Evolutionary conservation across 2,888 invertebrate genomes (phyloP).

Genomic region (Nemotelus nigrinus): DNA sequence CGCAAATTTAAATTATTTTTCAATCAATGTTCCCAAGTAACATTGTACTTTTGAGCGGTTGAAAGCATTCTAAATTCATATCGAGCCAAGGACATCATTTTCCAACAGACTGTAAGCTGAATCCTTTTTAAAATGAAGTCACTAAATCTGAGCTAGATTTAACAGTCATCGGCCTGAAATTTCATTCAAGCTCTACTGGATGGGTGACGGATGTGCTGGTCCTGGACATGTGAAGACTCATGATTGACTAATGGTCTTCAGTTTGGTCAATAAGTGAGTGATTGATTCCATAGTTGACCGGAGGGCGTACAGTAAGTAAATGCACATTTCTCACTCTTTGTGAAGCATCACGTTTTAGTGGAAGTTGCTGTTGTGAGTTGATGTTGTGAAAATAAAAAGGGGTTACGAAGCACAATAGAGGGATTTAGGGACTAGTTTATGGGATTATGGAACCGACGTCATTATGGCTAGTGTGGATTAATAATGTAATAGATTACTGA

Average conservation of each 20-base stretch:
- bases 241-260: slow-evolving; percentile 32
- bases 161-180: background rate
- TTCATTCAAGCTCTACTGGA: background rate
- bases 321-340: background rate
- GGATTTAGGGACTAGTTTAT: too few relatives aligned
- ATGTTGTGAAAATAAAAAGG: too few relatives aligned
- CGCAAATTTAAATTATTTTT: too few relatives aligned
- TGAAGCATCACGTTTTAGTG: too few relatives aligned
- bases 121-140: background rate
- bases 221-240: slow-evolving; percentile 2
- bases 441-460: too few relatives aligned
- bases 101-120: background rate
- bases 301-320: background rate
- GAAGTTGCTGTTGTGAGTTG: too few relatives aligned
- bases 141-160: background rate
- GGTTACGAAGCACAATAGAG: too few relatives aligned
- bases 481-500: too few relatives aligned
- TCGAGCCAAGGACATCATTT: background rate
- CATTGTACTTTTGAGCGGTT: too few relatives aligned
- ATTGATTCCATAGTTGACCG: slow-evolving; percentile 29
- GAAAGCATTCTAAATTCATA: too few relatives aligned
- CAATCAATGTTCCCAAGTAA: too few relatives aligned
- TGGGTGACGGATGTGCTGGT: background rate
- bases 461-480: too few relatives aligned
- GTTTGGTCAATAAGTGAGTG: slow-evolving; percentile 27